Conservation (phyloP, 2,888 invertebrate genomes). For the Pseudococcus longispinus region DNA sequence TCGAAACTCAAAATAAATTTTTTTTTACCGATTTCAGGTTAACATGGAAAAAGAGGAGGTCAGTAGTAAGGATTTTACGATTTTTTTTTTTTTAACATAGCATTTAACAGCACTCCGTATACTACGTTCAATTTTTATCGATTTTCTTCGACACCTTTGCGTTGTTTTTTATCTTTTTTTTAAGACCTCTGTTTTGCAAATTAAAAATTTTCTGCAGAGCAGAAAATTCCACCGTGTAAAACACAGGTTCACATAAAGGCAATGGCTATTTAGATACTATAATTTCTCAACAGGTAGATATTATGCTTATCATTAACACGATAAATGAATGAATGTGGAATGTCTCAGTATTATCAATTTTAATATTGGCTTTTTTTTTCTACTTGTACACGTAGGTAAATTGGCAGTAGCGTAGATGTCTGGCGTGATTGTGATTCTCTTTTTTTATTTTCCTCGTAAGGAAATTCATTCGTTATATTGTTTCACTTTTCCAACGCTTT, state of each 20-base stretch:
- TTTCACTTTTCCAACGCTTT: neutral
- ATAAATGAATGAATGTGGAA: neutral
- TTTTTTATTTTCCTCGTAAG: neutral
- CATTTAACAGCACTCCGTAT: slow-evolving; percentile 31
- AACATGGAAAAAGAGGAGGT: slow-evolving; percentile 92
- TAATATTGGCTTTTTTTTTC: neutral
- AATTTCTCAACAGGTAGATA: neutral
- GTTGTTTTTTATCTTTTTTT: neutral
- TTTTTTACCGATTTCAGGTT: slow-evolving; percentile 68
- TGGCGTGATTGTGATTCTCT: neutral
- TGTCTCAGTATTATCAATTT: neutral
- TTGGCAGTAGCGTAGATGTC: neutral
- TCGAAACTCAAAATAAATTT: slow-evolving; percentile 24
- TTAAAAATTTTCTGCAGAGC: neutral
- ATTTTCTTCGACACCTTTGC: slow-evolving; percentile 39
- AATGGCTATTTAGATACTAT: neutral
- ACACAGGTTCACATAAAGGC: neutral
- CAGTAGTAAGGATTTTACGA: slow-evolving; percentile 62
- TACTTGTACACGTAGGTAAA: no score
- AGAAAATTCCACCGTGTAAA: neutral
- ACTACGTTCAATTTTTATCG: slow-evolving; percentile 12
- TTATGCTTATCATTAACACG: neutral
- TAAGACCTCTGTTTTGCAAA: neutral
- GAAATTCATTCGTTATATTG: neutral
- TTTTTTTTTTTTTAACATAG: slow-evolving; percentile 28